Evolutionary conservation across 1,140 invertebrate species (phyloP).

Genomic region (Mactra quadrangularis): DNA sequence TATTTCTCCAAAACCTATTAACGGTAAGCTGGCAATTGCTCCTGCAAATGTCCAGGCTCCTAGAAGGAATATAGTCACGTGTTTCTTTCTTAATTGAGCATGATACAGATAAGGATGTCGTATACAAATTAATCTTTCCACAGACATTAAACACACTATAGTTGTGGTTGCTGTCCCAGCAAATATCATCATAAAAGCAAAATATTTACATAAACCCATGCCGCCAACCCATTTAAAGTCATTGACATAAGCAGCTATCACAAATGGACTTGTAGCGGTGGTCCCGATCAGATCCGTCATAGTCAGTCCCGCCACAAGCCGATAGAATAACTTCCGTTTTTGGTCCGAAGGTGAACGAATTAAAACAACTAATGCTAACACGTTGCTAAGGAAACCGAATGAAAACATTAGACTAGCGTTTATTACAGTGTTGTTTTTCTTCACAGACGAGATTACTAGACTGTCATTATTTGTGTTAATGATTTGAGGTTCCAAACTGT

Average conservation of each 20-base stretch:
- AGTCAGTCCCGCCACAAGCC: slow-evolving; percentile 76
- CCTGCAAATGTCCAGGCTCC: slow-evolving; percentile 78
- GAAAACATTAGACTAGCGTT: slow-evolving; percentile 75
- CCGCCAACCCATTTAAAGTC: slow-evolving; percentile 73
- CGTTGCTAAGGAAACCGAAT: slow-evolving; percentile 75
- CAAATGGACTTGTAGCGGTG: slow-evolving; percentile 74
- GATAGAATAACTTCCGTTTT: slow-evolving; percentile 76
- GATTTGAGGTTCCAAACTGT: not conserved
- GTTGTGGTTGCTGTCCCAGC: slow-evolving; percentile 81
- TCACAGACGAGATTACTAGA: slow-evolving; percentile 7
- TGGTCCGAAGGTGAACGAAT: slow-evolving; percentile 67
- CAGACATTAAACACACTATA: slow-evolving; percentile 83
- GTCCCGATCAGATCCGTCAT: slow-evolving; percentile 78
- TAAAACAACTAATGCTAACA: slow-evolving; percentile 75
- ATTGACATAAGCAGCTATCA: slow-evolving; percentile 76
- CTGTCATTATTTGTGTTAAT: not conserved
- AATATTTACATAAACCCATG: slow-evolving; percentile 79
- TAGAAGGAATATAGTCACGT: slow-evolving; percentile 76
- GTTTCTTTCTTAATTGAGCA: slow-evolving; percentile 77
- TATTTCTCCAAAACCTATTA: slow-evolving; percentile 81
- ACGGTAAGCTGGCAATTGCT: slow-evolving; percentile 80
- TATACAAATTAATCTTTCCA: slow-evolving; percentile 83
- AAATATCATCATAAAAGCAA: slow-evolving; percentile 83
- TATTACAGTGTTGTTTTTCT: slow-evolving; percentile 70
- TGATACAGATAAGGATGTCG: slow-evolving; percentile 83